These are phyloP conservation scores for Holacanthus passer DNA, from an alignment of 2,113 vertebrate species.

Conservation along the genomic window DNA sequence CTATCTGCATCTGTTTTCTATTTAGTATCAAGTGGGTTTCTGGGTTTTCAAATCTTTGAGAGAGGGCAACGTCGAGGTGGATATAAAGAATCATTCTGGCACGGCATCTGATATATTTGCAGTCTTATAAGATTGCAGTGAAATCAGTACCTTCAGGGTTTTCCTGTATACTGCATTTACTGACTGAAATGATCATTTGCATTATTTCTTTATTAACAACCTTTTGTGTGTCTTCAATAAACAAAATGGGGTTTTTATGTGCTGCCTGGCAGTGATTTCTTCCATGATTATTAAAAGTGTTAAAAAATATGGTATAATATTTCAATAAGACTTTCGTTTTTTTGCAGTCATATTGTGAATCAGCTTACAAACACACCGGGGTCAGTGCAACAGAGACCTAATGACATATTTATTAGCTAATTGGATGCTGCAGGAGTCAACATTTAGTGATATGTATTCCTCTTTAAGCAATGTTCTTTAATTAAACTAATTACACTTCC, in stretches of 20 bases:
- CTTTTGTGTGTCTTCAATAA: conserved; percentile 67
- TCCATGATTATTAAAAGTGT: conserved; percentile 26
- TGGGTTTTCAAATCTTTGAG: conserved; percentile 14
- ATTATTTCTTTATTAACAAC: conserved; percentile 78
- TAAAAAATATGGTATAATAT: conserved; percentile 7
- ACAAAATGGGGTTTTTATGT: conserved; percentile 54
- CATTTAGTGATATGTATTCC: conserved; percentile 27
- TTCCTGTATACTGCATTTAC: conserved; percentile 58
- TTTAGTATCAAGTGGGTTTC: conserved; percentile 42
- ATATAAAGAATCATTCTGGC: conserved; percentile 10
- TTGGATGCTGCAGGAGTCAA: conserved; percentile 36
- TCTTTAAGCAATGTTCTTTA: conserved; percentile 22
- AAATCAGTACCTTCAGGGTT: conserved; percentile 46
- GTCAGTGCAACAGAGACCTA: conserved; percentile 1
- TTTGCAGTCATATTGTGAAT: conserved; percentile 38
- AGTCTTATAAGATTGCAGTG: conserved; percentile 31
- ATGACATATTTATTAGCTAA: conserved; percentile 55
- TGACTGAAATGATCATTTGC: conserved; percentile 78
- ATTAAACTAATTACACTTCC: conserved; percentile 64
- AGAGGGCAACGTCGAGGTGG: neutral
- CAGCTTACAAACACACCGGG: conserved; percentile 13
- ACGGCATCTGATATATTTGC: conserved; percentile 33
- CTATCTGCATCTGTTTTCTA: conserved; percentile 46
- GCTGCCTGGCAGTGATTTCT: conserved; percentile 19
- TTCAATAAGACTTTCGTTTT: neutral